A percentile compares a stretch with the other conserved stretches of the same genome.
These are phyloP conservation scores for Leptobrachium ailaonicum DNA, from an alignment of 2,113 vertebrate species.

Conservation along the genomic window DNA sequence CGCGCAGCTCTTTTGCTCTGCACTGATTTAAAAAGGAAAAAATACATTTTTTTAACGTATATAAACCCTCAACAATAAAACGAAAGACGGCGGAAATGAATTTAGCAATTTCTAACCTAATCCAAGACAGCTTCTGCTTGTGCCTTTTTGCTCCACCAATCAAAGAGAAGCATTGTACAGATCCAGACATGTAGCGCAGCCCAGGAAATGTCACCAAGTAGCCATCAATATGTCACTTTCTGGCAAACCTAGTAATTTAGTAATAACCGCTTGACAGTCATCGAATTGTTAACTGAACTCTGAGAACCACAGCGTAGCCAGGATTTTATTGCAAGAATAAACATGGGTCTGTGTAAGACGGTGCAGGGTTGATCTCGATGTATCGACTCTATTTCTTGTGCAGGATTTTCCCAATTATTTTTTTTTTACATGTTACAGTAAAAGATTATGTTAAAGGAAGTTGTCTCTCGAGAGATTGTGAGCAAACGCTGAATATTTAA, in stretches of 20 bases:
- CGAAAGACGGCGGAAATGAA: constrained; percentile 40
- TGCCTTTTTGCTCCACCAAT: constrained; percentile 51
- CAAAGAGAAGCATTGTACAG: constrained; percentile 46
- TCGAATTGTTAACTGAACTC: constrained; percentile 73
- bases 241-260: constrained; percentile 72
- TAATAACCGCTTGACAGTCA: constrained; percentile 70
- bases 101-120: background rate
- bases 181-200: constrained; percentile 54
- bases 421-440: too few relatives aligned
- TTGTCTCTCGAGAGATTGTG: too few relatives aligned
- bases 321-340: background rate
- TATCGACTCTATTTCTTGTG: too few relatives aligned
- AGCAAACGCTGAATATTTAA: too few relatives aligned
- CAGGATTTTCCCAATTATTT: too few relatives aligned
- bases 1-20: background rate
- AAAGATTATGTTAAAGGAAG: too few relatives aligned
- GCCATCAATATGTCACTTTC: constrained; percentile 60
- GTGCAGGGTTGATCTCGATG: too few relatives aligned
- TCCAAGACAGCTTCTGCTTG: constrained; percentile 47
- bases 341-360: background rate
- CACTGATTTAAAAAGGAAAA: background rate
- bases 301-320: background rate
- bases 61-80: background rate
- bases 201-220: constrained; percentile 43
- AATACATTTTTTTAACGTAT: too few relatives aligned